Evolutionary conservation across 1,140 invertebrate genomes (phyloP).

Genomic region (Drosophila sechellia): DNA sequence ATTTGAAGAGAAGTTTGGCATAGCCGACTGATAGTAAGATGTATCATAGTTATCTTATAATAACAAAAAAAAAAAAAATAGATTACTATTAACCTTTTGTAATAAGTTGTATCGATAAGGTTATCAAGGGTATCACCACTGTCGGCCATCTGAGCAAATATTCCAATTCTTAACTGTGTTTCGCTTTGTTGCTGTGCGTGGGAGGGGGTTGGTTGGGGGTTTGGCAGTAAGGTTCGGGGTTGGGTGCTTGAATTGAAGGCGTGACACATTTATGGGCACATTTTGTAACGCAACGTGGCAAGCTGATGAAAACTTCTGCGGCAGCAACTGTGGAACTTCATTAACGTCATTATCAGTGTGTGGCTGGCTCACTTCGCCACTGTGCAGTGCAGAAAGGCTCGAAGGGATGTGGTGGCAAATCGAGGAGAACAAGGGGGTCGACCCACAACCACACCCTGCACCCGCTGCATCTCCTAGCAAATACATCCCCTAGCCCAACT

Average conservation of each 20-base stretch:
- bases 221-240: background rate
- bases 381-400: constrained; percentile 3
- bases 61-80: no score
- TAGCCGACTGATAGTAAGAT: no score
- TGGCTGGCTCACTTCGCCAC: constrained; percentile 19
- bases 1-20: background rate
- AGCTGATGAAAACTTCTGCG: constrained; percentile 55
- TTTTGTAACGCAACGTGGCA: constrained; percentile 66
- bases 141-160: background rate
- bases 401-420: constrained; percentile 2
- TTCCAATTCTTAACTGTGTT: background rate
- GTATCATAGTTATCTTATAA: no score
- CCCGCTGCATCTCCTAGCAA: constrained; percentile 14
- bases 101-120: no score
- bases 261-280: constrained; percentile 78
- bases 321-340: constrained; percentile 62
- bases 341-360: constrained; percentile 65
- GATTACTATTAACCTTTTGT: background rate
- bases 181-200: background rate
- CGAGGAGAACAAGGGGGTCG: background rate
- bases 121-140: background rate
- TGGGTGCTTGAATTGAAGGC: constrained; percentile 31
- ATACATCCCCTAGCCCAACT: constrained; percentile 1
- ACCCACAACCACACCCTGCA: constrained; percentile 14
- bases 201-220: background rate